phyloP scores from a whole-genome alignment of 2,888 invertebrate genomes.

The Hydraecia micacea region DNA sequence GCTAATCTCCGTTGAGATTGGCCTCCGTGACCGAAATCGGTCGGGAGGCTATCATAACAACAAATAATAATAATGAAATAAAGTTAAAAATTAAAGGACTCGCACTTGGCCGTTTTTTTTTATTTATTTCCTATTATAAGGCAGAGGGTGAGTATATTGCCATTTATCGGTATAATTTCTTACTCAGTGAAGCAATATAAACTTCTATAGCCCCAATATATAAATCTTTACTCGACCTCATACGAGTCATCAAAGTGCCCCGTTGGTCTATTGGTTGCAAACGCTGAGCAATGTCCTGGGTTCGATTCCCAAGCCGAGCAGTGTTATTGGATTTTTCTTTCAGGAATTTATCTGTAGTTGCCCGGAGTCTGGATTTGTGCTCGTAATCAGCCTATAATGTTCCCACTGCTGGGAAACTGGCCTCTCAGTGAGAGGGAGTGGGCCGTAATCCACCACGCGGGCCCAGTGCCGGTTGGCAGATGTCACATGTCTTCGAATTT shows the following conservation, averaged over 20 bases:
- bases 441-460: too few relatives aligned
- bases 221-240: background rate
- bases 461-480: too few relatives aligned
- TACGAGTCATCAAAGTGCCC: background rate
- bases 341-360: background rate
- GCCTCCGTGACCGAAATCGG: too few relatives aligned
- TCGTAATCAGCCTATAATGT: too few relatives aligned
- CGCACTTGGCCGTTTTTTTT: background rate
- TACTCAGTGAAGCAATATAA: background rate
- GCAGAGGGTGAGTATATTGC: background rate
- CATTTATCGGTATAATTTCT: background rate
- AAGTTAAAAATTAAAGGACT: background rate
- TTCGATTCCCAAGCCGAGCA: background rate
- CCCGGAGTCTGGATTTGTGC: background rate
- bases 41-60: too few relatives aligned
- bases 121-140: background rate
- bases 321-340: background rate
- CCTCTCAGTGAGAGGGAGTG: too few relatives aligned
- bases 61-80: background rate
- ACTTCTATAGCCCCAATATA: background rate
- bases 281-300: background rate
- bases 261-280: background rate
- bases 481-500: too few relatives aligned
- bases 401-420: too few relatives aligned
- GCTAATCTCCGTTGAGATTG: too few relatives aligned